Percentiles rank a stretch among this genome's conserved stretches.
phyloP scores from a whole-genome alignment of 2,797 vertebrate genomes.

The Hirundo rustica region DNA sequence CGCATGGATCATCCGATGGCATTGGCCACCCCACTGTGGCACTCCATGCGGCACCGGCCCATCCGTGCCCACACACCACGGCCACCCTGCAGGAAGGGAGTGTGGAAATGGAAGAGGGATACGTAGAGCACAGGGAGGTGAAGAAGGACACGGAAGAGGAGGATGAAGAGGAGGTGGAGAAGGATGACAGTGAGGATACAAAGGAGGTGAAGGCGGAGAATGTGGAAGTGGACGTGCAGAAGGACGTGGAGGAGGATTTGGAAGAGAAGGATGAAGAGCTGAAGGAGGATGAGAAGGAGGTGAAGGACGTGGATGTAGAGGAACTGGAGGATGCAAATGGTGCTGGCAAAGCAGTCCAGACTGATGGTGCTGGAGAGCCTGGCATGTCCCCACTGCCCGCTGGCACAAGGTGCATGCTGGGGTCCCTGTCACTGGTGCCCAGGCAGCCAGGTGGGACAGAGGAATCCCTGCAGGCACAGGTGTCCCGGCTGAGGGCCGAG shows the following conservation, averaged over 20 bases:
- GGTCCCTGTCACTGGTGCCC: neutral
- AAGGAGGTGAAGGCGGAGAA: neutral
- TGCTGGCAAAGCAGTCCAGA: neutral
- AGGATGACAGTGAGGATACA: neutral
- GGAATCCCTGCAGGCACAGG: neutral
- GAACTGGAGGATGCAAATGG: neutral
- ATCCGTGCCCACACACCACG: rapidly evolving
- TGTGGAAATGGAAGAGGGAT: neutral
- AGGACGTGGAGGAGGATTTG: neutral
- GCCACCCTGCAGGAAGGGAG: neutral
- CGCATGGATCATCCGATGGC: rapidly evolving
- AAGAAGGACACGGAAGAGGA: neutral
- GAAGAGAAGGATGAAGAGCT: neutral
- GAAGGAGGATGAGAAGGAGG: neutral
- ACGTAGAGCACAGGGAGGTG: neutral
- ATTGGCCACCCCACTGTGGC: rapidly evolving
- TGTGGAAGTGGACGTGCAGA: neutral
- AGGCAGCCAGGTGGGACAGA: neutral
- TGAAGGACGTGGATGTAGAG: neutral
- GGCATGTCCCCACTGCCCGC: rapidly evolving
- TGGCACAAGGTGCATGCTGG: neutral
- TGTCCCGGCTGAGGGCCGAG: neutral
- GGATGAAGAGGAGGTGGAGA: neutral
- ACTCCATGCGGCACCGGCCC: neutral
- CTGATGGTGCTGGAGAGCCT: neutral